Evolutionary conservation across 2,888 invertebrate species (phyloP).

Genomic region (Rhagophthalmus giganteus): DNA sequence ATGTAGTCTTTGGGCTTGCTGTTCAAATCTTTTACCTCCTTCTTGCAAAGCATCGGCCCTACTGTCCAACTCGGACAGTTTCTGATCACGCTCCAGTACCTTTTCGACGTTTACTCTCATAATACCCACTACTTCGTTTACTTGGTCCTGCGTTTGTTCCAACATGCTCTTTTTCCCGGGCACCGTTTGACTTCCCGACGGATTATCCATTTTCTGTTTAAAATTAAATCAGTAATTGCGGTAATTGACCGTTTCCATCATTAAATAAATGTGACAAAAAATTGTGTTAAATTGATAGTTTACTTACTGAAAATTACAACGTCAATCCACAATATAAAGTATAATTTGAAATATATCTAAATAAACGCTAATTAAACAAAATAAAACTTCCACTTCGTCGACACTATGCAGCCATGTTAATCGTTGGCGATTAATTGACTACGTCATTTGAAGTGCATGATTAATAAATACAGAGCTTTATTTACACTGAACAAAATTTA

Average conservation of each 20-base stretch:
- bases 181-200: constrained; percentile 29
- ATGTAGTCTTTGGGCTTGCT: constrained; percentile 95
- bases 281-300: neutral
- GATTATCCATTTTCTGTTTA: constrained; percentile 29
- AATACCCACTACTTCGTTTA: constrained; percentile 80
- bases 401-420: constrained; percentile 8
- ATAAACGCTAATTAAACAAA: constrained; percentile 4
- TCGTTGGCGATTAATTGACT: neutral
- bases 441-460: constrained; percentile 9
- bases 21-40: constrained; percentile 95
- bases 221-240: neutral
- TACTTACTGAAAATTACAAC: neutral
- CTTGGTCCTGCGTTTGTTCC: constrained; percentile 55
- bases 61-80: constrained; percentile 91
- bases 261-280: neutral
- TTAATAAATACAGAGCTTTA: neutral
- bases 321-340: neutral
- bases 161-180: constrained; percentile 36
- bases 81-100: constrained; percentile 92
- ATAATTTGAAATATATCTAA: neutral
- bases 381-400: neutral
- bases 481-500: neutral
- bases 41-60: constrained; percentile 94
- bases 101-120: constrained; percentile 97
- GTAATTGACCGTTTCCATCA: neutral